phyloP scores from a whole-genome alignment of 2,888 invertebrate genomes.

The Pheosia tremula region DNA sequence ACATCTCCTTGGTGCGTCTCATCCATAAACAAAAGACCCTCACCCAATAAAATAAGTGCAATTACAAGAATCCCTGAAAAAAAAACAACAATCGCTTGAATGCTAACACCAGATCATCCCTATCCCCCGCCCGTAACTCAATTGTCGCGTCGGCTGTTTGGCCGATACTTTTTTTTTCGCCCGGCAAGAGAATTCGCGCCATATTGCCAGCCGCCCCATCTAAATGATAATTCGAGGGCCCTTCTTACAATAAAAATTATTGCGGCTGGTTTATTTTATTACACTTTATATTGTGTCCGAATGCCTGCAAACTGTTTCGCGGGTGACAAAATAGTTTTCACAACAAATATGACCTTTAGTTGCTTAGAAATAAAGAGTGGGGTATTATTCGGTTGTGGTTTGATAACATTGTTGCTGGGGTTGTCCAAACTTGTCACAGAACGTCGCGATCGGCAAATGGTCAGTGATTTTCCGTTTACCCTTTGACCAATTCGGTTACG shows the following conservation, averaged over 20 bases:
- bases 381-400: constrained; percentile 15
- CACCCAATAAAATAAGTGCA: constrained; percentile 58
- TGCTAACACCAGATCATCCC: constrained; percentile 60
- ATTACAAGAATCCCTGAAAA: constrained; percentile 59
- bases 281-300: constrained; percentile 80
- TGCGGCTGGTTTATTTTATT: constrained; percentile 83
- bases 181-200: constrained; percentile 67
- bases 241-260: constrained; percentile 83
- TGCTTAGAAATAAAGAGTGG: constrained; percentile 18
- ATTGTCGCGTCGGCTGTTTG: constrained; percentile 61
- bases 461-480: constrained; percentile 66
- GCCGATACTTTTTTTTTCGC: constrained; percentile 64
- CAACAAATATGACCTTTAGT: constrained; percentile 34
- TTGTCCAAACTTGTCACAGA: constrained; percentile 51
- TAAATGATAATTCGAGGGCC: constrained; percentile 82
- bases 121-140: constrained; percentile 68
- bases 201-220: constrained; percentile 79
- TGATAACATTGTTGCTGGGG: constrained; percentile 21
- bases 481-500: constrained; percentile 64
- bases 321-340: constrained; percentile 32
- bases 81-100: constrained; percentile 22
- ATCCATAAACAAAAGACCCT: constrained; percentile 48
- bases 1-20: constrained; percentile 20
- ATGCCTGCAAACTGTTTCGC: constrained; percentile 51
- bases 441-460: constrained; percentile 60